phyloP scores from a whole-genome alignment of 2,113 vertebrate species.

The Grantiella picta region DNA sequence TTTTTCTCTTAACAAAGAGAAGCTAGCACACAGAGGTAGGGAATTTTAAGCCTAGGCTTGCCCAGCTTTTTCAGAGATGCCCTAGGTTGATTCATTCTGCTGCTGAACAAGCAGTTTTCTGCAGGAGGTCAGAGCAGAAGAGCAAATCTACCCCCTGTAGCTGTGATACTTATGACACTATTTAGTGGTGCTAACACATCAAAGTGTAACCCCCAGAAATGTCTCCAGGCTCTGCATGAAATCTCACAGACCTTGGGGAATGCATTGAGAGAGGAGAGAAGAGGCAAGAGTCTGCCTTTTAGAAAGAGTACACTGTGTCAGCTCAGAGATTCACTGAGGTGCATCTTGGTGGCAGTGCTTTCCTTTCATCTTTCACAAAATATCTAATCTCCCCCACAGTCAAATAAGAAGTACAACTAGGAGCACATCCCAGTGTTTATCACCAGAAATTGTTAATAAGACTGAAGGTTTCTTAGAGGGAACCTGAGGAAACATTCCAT shows the following conservation, averaged over 20 bases:
- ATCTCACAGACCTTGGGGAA: background rate
- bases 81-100: background rate
- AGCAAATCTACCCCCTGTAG: background rate
- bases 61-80: background rate
- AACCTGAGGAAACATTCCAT: background rate
- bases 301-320: background rate
- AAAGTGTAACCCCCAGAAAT: background rate
- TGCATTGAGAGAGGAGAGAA: background rate
- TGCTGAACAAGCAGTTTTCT: background rate
- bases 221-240: background rate
- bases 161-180: background rate
- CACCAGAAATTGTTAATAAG: background rate
- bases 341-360: background rate
- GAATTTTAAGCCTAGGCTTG: background rate
- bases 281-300: background rate
- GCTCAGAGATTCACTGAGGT: background rate
- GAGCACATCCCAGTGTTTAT: background rate
- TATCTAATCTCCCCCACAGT: background rate
- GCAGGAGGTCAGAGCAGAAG: background rate
- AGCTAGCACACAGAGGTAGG: background rate
- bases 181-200: background rate
- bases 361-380: slow-evolving; percentile 22
- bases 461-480: background rate
- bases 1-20: background rate
- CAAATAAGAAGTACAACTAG: background rate